These are phyloP conservation scores for Clupea harengus DNA, from an alignment of 2,113 vertebrate genomes.

Conservation along the genomic window DNA sequence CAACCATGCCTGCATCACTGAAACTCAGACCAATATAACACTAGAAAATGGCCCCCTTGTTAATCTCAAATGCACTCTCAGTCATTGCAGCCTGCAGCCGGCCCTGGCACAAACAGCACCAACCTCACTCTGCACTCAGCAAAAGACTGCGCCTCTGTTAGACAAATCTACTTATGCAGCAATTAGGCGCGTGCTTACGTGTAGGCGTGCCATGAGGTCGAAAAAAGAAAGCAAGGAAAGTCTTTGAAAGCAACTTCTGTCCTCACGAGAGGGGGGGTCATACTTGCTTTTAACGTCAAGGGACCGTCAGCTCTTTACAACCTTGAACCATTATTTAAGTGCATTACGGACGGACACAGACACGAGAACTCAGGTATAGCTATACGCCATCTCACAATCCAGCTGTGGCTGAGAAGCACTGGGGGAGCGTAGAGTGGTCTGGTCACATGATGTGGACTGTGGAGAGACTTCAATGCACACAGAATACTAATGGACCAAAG, in stretches of 20 bases:
- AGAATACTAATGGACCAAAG: conserved; percentile 9
- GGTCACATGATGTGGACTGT: conserved; percentile 49
- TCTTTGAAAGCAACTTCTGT: neutral
- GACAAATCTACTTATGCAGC: neutral
- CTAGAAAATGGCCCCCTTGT: too few species aligned
- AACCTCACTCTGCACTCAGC: neutral
- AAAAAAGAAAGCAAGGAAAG: neutral
- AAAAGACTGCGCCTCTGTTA: neutral
- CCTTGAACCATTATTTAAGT: neutral
- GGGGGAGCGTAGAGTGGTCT: neutral
- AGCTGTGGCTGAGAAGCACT: conserved; percentile 1
- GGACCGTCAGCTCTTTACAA: neutral
- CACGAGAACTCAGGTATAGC: neutral
- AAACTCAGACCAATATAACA: too few species aligned
- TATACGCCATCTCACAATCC: conserved; percentile 10
- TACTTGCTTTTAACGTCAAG: neutral
- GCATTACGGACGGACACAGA: neutral
- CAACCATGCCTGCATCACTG: too few species aligned
- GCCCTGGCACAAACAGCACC: neutral
- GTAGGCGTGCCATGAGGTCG: neutral
- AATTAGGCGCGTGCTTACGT: neutral
- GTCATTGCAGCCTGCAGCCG: too few species aligned
- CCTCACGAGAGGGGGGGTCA: neutral
- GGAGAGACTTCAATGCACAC: neutral
- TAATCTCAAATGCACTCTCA: too few species aligned